These are phyloP conservation scores for Pilophorus perplexus DNA, from an alignment of 2,888 invertebrate species.

Conservation along the genomic window DNA sequence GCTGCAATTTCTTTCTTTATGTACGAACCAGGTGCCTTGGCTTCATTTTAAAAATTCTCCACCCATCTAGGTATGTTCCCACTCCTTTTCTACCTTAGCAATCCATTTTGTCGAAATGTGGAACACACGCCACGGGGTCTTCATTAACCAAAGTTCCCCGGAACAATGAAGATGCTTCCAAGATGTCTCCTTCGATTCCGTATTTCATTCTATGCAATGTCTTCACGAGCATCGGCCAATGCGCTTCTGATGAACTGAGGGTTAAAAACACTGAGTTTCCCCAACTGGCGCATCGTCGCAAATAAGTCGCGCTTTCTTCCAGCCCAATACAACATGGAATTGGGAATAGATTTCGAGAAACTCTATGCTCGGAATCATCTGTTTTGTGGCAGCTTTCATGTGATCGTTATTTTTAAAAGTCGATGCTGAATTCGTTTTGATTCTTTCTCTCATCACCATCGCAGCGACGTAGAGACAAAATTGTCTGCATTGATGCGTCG, in stretches of 20 bases:
- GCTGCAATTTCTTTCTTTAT: too few species aligned
- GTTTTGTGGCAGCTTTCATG: background rate
- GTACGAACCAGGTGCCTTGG: too few species aligned
- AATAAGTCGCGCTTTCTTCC: background rate
- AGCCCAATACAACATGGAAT: too few species aligned
- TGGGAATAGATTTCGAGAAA: too few species aligned
- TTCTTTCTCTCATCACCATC: too few species aligned
- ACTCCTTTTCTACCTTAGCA: too few species aligned
- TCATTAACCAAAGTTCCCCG: background rate
- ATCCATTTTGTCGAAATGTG: background rate
- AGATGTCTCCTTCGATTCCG: background rate
- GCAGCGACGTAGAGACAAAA: slow-evolving; percentile 5
- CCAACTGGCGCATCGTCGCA: background rate
- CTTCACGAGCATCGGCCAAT: background rate
- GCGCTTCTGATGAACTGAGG: too few species aligned
- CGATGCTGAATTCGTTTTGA: too few species aligned
- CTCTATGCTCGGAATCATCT: background rate
- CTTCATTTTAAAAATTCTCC: too few species aligned
- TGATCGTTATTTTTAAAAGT: too few species aligned
- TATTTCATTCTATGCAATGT: background rate
- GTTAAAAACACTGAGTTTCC: background rate
- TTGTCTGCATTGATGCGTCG: too few species aligned
- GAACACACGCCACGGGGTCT: background rate
- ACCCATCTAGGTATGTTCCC: too few species aligned
- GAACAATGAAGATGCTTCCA: background rate